Percentiles rank a stretch among this genome's conserved stretches.
These are phyloP conservation scores for Alces alces DNA, from an alignment of 2,113 vertebrate genomes.

Conservation along the genomic window DNA sequence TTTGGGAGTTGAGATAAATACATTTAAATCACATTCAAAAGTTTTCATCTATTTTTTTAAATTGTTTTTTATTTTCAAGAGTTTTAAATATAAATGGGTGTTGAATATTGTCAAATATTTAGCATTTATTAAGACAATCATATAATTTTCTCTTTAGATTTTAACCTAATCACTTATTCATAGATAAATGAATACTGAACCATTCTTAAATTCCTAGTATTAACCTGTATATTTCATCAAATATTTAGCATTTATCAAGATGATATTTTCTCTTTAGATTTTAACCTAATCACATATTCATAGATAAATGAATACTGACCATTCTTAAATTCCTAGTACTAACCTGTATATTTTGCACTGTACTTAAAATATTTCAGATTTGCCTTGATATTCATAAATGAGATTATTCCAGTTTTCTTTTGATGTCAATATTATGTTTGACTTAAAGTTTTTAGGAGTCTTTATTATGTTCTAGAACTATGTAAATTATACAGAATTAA, in stretches of 20 bases:
- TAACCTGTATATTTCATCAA: background rate
- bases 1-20: background rate
- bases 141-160: background rate
- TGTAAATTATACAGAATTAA: background rate
- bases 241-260: background rate
- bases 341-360: background rate
- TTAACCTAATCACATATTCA: background rate
- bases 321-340: background rate
- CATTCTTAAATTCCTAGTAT: background rate
- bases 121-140: background rate
- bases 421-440: background rate
- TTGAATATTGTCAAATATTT: background rate
- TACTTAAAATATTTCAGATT: background rate
- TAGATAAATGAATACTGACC: background rate
- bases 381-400: background rate
- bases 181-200: background rate
- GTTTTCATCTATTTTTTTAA: background rate
- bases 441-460: background rate
- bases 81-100: background rate
- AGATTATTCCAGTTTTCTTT: background rate
- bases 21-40: background rate
- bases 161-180: background rate
- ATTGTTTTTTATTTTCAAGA: background rate
- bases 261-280: background rate
- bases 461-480: background rate